Conservation (phyloP, 2,888 invertebrate species). For the Pachliopta kotzebuea region DNA sequence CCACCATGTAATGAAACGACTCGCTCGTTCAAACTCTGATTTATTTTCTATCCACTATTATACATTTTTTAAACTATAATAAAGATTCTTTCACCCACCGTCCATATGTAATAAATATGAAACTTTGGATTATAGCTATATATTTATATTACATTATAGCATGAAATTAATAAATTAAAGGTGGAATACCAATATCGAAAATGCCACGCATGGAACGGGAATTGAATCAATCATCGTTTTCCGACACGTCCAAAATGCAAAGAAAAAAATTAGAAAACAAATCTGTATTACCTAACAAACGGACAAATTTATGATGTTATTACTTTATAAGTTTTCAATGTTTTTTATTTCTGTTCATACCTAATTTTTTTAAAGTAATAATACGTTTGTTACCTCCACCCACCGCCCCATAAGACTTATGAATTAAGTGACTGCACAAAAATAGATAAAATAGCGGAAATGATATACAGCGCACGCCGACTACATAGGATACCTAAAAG, state of each 20-base stretch:
- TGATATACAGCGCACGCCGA: not conserved
- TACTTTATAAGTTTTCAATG: not conserved
- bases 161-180: too few relatives aligned
- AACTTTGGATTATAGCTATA: too few relatives aligned
- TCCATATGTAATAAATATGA: too few relatives aligned
- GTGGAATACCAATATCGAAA: too few relatives aligned
- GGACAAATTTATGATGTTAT: not conserved
- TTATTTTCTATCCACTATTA: too few relatives aligned
- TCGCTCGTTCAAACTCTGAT: too few relatives aligned
- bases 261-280: not conserved
- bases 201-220: too few relatives aligned
- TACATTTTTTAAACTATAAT: too few relatives aligned
- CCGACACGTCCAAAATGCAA: not conserved
- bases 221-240: too few relatives aligned
- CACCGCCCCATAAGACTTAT: slow-evolving; percentile 10
- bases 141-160: too few relatives aligned
- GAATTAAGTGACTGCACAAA: slow-evolving; percentile 22
- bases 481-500: not conserved
- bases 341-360: slow-evolving; percentile 17
- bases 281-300: not conserved
- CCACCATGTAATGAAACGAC: too few relatives aligned
- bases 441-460: not conserved
- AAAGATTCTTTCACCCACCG: too few relatives aligned
- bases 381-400: slow-evolving; percentile 8
- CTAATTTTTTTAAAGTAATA: slow-evolving; percentile 8